Conservation (phyloP, 2,888 invertebrate species). For the Drosophila prolongata region DNA sequence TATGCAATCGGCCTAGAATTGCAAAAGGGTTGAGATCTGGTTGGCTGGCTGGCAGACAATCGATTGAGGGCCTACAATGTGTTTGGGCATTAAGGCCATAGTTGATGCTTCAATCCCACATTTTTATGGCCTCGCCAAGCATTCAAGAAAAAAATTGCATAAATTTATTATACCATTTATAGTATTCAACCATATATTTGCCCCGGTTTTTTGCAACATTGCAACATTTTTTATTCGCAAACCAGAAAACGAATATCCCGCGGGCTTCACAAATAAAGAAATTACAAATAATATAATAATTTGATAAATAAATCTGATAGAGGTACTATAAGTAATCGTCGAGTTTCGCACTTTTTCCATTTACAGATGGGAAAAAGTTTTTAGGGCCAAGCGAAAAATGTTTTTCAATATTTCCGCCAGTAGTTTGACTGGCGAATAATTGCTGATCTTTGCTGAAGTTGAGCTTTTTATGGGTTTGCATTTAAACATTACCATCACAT, state of each 20-base stretch:
- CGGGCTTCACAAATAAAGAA: conserved; percentile 18
- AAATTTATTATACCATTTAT: conserved; percentile 34
- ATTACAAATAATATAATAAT: conserved; percentile 37
- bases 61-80: conserved; percentile 24
- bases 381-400: neutral
- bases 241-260: conserved; percentile 3
- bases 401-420: conserved; percentile 7
- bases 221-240: neutral
- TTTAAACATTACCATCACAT: neutral
- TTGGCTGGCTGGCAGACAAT: conserved; percentile 1
- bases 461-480: neutral
- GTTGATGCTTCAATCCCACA: conserved; percentile 32
- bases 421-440: conserved; percentile 16
- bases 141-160: conserved; percentile 29
- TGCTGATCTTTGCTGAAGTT: conserved; percentile 18
- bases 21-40: neutral
- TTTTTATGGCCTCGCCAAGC: conserved; percentile 20
- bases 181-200: conserved; percentile 5
- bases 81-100: conserved; percentile 27
- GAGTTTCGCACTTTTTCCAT: conserved; percentile 17
- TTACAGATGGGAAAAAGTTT: neutral
- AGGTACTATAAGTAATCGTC: conserved; percentile 32
- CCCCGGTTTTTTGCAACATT: neutral
- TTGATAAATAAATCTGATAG: conserved; percentile 32
- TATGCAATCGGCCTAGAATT: conserved; percentile 7